Evolutionary conservation across 2,888 invertebrate species (phyloP).

Genomic region (Tipula helvola): DNA sequence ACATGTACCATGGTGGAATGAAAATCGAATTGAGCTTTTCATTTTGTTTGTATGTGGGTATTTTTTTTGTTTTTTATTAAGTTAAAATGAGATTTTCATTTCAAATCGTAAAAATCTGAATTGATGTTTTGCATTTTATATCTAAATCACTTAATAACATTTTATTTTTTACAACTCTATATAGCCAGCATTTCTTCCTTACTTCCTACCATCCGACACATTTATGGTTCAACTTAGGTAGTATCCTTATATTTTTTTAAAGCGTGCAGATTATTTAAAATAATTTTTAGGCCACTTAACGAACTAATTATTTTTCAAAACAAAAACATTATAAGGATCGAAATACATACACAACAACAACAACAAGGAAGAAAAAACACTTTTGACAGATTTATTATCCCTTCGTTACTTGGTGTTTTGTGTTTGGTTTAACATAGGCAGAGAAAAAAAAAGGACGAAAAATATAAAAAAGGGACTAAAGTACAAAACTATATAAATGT

Average conservation of each 20-base stretch:
- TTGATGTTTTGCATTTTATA: not conserved
- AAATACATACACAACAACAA: not conserved
- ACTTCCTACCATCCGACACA: not conserved
- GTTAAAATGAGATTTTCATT: not conserved
- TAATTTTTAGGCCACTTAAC: not conserved
- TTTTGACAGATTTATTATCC: constrained; percentile 4
- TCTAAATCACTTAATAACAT: not conserved
- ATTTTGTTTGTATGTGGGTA: not conserved
- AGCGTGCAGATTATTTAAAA: not conserved
- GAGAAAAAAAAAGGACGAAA: not conserved
- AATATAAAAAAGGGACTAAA: not conserved
- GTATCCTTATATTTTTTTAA: not conserved
- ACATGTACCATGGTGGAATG: not conserved
- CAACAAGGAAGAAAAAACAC: not conserved
- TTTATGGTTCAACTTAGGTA: not conserved
- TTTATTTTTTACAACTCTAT: too few relatives aligned
- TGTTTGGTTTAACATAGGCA: not conserved
- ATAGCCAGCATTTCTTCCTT: not conserved
- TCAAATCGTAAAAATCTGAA: not conserved
- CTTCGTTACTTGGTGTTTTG: not conserved
- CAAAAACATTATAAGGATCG: not conserved
- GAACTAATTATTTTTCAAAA: not conserved
- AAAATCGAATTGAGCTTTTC: not conserved
- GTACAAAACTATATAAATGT: not conserved
- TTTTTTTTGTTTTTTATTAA: not conserved